These are phyloP conservation scores for Acrossocheilus wenchowensis DNA, from an alignment of 2,797 vertebrate genomes.

Conservation along the genomic window DNA sequence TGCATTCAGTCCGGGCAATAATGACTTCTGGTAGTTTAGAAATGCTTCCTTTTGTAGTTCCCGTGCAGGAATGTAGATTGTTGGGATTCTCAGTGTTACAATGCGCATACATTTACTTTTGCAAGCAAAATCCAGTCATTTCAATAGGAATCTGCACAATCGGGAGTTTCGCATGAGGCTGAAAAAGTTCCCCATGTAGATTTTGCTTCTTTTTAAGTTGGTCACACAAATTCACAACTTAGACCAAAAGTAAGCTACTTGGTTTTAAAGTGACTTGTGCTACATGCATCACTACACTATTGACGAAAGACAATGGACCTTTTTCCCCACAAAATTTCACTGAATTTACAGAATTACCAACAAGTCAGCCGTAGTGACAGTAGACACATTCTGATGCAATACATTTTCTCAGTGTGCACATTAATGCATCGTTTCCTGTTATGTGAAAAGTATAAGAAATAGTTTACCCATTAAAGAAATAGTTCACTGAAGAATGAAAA, in stretches of 20 bases:
- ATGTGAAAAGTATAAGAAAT: not conserved
- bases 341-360: not conserved
- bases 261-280: not conserved
- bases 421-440: not conserved
- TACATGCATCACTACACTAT: not conserved
- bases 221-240: not conserved
- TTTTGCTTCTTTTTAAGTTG: not conserved
- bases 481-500: not conserved
- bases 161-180: not conserved
- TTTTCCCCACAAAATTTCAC: not conserved
- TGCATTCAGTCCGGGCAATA: conserved; percentile 58
- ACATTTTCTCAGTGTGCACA: not conserved
- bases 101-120: not conserved
- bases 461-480: not conserved
- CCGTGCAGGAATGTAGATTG: conserved; percentile 13
- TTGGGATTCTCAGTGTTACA: not conserved
- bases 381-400: conserved; percentile 2
- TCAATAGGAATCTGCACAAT: not conserved
- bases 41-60: conserved; percentile 33
- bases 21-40: conserved; percentile 54
- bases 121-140: not conserved
- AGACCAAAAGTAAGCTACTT: not conserved
- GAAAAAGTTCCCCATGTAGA: not conserved
- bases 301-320: not conserved
- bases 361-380: conserved; percentile 1